Base-by-base conservation (phyloP, 2,113 vertebrate species). In the Corythoichthys intestinalis region DNA sequence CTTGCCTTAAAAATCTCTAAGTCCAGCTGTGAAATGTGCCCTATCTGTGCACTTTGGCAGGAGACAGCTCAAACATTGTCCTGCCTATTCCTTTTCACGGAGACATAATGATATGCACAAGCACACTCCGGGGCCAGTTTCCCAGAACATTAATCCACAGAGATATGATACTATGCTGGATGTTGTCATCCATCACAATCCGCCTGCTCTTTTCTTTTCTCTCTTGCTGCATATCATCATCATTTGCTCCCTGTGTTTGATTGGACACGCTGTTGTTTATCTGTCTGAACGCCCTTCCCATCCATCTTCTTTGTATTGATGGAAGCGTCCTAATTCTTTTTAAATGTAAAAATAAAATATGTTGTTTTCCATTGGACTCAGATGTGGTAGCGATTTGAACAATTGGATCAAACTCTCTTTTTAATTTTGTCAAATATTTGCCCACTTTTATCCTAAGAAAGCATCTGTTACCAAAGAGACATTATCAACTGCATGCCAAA, bases 61-160 rank as follows among this genome's bases (percentile, higher is more conserved):
- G 70, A 78, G 69, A 73, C 76, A 74, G 81, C 85, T 85, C 67
- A 73, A 62, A 65, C 54, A 63, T 79, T 73, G 73, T 77, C 83
- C 48, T 37, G 75, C 85, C 79, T 76, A 69, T 74, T 79, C 79
- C 79, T 84, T 86, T 83, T 84, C 77, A 72, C 74, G 76, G 72
- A 28, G 67, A 63, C 74, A 80, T 89, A 89, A 90, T 85, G 80
- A 86, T 77, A 89, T 90, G 86, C 87, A 89, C 84, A 83, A 82
- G 83, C 87, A 88, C 87, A 89, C 84, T 80, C 83, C 46, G n/a
- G 80, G 76, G 76, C 83, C 83, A 79, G 73, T 72, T 86, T 85
- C 83, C 75, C 81, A 82, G 82, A 88, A 84, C 83, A 81, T 86
- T 90, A 87, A 90, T 90, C 89, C 89, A 81, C 82, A 81, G 85